Base-by-base conservation (phyloP, 2,797 vertebrate species). In the Clangula hyemalis region DNA sequence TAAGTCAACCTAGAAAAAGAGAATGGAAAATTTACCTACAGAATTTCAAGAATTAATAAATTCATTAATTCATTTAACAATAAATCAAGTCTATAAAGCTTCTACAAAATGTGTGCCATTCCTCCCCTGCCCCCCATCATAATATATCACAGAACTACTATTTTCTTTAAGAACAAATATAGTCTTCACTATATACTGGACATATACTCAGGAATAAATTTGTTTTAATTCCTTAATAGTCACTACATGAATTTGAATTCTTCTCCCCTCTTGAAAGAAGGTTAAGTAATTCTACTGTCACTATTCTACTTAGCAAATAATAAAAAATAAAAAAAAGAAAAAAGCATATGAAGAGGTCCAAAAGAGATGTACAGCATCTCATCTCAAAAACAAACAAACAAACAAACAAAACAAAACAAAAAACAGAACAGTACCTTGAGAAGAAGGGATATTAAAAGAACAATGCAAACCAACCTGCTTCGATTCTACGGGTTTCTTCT, bases 401-500 rank as follows among this genome's bases (percentile, higher is more conserved):
- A 47, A 47, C 45, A 47, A 47, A 47, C 9, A 45, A 18, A 43
- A 47, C 45, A 51, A 53, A 71, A 49, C 21, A 49, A 54, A 13
- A 16, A 54, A 39, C 8, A n/a, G 28, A 39, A 54, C 21, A 38
- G 27, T 38, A 68, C 28, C 53, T 30, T 47, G 54, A 65, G 65
- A 43, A 39, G 22, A 65, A 8, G 24, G 8, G 62, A 28, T 15
- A 70, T 7, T 45, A 58, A n/a, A 66, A 43, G 8, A 70, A 38
- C 6, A 71, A 18, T 22, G 56, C 34, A 64, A 85, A 85, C 96
- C 2, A 91, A 98, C 99, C 99, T 98, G 99, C 97, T 99, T 99
- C 84, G 98, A 96, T 84, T 99, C 99, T 54, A 98, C 11, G 25
- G 96, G 96, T 94, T 99, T 99, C 96, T 99, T 99, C 96, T 99